Conservation (phyloP, 2,113 vertebrate species). For the Rattus norvegicus region DNA sequence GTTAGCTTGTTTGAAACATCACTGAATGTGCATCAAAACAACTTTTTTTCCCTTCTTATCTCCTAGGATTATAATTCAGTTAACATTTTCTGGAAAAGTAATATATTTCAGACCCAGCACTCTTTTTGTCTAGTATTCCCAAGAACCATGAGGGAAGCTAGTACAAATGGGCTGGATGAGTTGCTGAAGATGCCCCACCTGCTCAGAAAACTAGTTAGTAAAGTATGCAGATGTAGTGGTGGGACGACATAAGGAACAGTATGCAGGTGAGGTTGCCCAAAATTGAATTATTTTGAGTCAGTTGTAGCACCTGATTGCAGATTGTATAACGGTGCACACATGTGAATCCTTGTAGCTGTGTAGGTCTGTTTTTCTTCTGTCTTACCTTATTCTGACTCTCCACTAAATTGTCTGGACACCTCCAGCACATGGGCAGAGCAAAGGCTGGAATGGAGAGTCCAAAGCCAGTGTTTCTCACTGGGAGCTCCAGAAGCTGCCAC, state of each 20-base stretch:
- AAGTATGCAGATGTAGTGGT: neutral
- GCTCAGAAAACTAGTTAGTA: neutral
- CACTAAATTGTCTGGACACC: too few species aligned
- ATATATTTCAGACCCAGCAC: neutral
- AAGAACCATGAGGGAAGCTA: neutral
- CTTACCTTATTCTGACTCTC: too few species aligned
- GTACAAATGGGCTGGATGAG: neutral
- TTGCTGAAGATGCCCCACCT: neutral
- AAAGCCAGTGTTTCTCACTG: too few species aligned
- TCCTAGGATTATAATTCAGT: conserved; percentile 35
- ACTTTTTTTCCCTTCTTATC: neutral
- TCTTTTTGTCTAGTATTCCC: neutral
- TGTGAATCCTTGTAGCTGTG: neutral
- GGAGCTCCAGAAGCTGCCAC: too few species aligned
- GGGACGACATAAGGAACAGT: neutral
- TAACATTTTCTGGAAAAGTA: neutral
- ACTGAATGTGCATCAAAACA: neutral
- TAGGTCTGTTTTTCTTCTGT: neutral
- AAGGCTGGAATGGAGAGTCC: too few species aligned
- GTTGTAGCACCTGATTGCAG: neutral
- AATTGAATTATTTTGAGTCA: neutral
- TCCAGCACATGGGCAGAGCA: too few species aligned
- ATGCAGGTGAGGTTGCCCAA: neutral
- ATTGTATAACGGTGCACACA: neutral
- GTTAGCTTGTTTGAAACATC: neutral